phyloP scores from a whole-genome alignment of 2,888 invertebrate genomes.

The Nemotelus nigrinus region DNA sequence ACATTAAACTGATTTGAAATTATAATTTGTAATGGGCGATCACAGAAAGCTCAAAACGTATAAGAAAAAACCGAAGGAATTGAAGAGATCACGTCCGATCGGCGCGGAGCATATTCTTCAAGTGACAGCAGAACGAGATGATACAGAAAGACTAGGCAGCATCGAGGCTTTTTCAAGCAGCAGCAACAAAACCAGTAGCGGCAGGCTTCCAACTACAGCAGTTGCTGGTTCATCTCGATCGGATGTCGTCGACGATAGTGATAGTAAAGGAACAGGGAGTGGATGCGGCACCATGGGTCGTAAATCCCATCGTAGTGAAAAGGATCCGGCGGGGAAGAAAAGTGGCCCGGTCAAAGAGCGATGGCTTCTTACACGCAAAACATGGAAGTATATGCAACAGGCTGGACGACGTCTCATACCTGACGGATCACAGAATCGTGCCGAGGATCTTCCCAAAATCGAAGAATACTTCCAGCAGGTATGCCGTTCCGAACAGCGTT shows the following conservation, averaged over 20 bases:
- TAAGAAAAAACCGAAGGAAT: slow-evolving; percentile 34
- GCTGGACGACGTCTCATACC: slow-evolving; percentile 86
- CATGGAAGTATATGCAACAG: slow-evolving; percentile 93
- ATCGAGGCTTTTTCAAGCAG: neutral
- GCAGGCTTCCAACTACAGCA: neutral
- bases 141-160: neutral
- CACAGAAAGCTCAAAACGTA: slow-evolving; percentile 32
- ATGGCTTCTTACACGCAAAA: slow-evolving; percentile 88
- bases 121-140: neutral
- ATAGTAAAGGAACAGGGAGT: neutral
- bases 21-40: slow-evolving; percentile 22
- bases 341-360: slow-evolving; percentile 72
- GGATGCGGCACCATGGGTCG: slow-evolving; percentile 22
- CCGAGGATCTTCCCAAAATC: slow-evolving; percentile 81
- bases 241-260: neutral
- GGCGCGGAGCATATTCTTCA: slow-evolving; percentile 15
- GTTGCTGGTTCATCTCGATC: neutral
- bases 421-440: slow-evolving; percentile 77
- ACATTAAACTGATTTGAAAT: too few species aligned
- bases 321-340: slow-evolving; percentile 19
- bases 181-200: neutral
- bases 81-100: slow-evolving; percentile 6
- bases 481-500: slow-evolving; percentile 80
- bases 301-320: slow-evolving; percentile 6
- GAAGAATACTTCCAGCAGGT: slow-evolving; percentile 87